These are phyloP conservation scores for Podotricha telesiphe DNA, from an alignment of 2,888 invertebrate genomes.

Conservation along the genomic window DNA sequence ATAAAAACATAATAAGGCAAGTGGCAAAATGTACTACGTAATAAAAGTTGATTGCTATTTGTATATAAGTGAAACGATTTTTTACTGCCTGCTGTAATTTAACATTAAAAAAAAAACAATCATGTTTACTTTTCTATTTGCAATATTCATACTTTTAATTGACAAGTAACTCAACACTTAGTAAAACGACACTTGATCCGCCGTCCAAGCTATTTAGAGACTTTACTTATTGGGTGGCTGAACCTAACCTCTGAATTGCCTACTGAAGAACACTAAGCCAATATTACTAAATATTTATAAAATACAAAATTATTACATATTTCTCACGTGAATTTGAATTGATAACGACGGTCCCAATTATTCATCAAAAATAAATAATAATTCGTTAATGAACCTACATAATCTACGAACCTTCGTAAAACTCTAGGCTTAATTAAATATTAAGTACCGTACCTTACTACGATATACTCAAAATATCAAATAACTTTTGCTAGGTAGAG, in stretches of 20 bases:
- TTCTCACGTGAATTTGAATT: too few relatives aligned
- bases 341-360: too few relatives aligned
- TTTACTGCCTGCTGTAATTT: background rate
- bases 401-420: too few relatives aligned
- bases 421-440: too few relatives aligned
- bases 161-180: background rate
- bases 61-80: background rate
- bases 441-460: background rate
- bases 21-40: conserved; percentile 29
- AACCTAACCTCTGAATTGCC: too few relatives aligned
- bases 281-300: too few relatives aligned
- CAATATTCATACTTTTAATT: background rate
- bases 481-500: background rate
- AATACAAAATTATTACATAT: background rate
- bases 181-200: background rate
- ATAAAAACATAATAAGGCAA: conserved; percentile 31
- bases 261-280: too few relatives aligned
- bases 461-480: background rate
- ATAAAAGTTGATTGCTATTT: conserved; percentile 1
- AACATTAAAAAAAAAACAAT: background rate
- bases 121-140: background rate
- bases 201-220: background rate
- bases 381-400: background rate
- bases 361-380: background rate
- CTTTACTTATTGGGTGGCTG: too few relatives aligned